Percentiles rank a stretch among this genome's conserved stretches.
phyloP scores from a whole-genome alignment of 2,888 invertebrate genomes.

The Pherbina coryleti region DNA sequence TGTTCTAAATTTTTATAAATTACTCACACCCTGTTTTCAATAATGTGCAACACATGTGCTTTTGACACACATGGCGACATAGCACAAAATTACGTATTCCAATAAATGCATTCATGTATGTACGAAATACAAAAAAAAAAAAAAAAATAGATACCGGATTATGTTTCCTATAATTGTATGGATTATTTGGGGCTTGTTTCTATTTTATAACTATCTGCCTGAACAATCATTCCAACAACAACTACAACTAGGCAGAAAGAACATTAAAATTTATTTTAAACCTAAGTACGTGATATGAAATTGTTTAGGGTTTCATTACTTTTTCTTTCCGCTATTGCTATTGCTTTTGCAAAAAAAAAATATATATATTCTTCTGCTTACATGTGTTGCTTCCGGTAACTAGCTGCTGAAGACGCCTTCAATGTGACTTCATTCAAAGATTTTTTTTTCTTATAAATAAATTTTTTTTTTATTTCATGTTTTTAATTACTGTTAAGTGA shows the following conservation, averaged over 20 bases:
- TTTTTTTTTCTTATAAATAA: not conserved
- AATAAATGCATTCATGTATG: not conserved
- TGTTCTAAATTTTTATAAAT: not conserved
- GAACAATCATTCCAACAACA: constrained; percentile 40
- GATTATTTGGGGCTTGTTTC: constrained; percentile 5
- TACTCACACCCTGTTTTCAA: constrained; percentile 12
- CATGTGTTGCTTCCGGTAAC: constrained; percentile 31
- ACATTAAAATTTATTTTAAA: constrained; percentile 26
- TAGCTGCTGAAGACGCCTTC: not conserved
- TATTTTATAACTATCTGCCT: not conserved
- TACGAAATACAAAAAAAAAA: too few species aligned
- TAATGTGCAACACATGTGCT: constrained; percentile 25
- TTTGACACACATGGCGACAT: not conserved
- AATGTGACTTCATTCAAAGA: not conserved
- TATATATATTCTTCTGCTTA: not conserved
- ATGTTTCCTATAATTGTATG: not conserved
- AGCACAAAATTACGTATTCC: not conserved
- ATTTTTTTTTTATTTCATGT: not conserved
- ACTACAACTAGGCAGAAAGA: constrained; percentile 37
- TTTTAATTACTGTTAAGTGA: too few species aligned
- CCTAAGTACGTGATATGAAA: constrained; percentile 60
- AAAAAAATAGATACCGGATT: not conserved
- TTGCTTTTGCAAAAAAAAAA: not conserved
- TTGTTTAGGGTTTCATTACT: constrained; percentile 36
- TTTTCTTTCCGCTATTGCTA: constrained; percentile 9